Conservation (phyloP, 2,797 vertebrate species). For the Ceyx erithaca region DNA sequence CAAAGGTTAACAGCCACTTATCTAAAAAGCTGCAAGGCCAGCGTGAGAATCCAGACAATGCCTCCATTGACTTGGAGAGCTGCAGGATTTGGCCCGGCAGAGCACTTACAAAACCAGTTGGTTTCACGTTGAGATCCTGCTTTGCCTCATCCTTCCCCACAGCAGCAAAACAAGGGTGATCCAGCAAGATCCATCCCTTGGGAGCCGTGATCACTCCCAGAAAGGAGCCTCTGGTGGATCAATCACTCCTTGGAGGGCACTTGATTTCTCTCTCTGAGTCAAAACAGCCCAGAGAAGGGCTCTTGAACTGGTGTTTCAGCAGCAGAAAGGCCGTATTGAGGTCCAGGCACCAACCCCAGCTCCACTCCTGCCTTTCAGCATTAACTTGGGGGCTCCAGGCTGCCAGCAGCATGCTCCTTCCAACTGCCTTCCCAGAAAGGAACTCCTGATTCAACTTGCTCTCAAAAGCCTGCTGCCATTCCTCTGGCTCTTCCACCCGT, state of each 20-base stretch:
- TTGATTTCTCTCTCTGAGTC: not conserved
- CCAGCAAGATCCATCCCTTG: not conserved
- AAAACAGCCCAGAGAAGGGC: constrained; percentile 39
- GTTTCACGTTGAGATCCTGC: not conserved
- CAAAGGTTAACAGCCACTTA: not conserved
- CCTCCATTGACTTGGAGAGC: not conserved
- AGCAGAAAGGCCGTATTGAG: constrained; percentile 59
- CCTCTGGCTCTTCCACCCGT: not conserved
- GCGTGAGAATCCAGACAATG: not conserved
- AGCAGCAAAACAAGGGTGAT: not conserved
- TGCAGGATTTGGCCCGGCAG: not conserved
- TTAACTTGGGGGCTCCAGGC: constrained; percentile 56
- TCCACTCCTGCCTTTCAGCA: constrained; percentile 61
- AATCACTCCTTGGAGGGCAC: not conserved
- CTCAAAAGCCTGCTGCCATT: constrained; percentile 44
- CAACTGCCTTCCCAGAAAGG: constrained; percentile 62
- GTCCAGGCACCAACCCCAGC: constrained; percentile 40
- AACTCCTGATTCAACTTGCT: constrained; percentile 33
- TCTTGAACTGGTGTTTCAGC: constrained; percentile 14
- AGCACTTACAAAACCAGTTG: not conserved
- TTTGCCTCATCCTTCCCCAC: not conserved
- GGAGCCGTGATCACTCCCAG: not conserved
- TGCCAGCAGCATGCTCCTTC: constrained; percentile 52
- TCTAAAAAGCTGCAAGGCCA: not conserved
- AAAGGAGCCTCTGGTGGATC: not conserved